Conservation (phyloP, 2,888 invertebrate genomes). For the Caenorhabditis sp. region DNA sequence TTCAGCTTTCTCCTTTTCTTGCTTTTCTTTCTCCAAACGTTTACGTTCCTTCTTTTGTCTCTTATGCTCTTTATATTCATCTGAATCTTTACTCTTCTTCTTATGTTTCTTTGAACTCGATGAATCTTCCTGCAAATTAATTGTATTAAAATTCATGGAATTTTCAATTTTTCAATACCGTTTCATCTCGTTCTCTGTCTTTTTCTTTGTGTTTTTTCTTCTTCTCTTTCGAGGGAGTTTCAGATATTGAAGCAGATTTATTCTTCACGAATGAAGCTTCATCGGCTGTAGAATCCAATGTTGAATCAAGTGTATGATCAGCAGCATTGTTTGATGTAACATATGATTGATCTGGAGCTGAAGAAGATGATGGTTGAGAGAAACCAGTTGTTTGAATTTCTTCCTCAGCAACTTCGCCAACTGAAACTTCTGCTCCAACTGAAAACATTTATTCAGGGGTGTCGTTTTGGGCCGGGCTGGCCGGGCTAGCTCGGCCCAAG, state of each 20-base stretch:
- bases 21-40: conserved; percentile 9
- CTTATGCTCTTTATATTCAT: conserved; percentile 35
- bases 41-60: conserved; percentile 25
- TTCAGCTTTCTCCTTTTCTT: conserved; percentile 2
- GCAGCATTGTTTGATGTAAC: neutral
- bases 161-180: conserved; percentile 2
- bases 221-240: conserved; percentile 1
- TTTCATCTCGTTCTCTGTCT: neutral
- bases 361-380: neutral
- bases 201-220: conserved; percentile 9
- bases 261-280: too few species aligned
- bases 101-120: conserved; percentile 13
- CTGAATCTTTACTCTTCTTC: conserved; percentile 27
- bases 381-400: neutral
- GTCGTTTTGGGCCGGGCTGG: too few species aligned
- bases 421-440: conserved; percentile 11
- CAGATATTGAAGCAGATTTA: too few species aligned
- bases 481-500: too few species aligned
- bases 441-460: conserved; percentile 1
- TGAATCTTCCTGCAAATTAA: neutral
- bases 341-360: neutral
- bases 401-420: neutral
- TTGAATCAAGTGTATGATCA: neutral
- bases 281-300: conserved; percentile 2
- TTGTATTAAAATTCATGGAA: conserved; percentile 19